Base-by-base conservation (phyloP, 2,113 vertebrate species). In the Myiozetetes cayanensis region DNA sequence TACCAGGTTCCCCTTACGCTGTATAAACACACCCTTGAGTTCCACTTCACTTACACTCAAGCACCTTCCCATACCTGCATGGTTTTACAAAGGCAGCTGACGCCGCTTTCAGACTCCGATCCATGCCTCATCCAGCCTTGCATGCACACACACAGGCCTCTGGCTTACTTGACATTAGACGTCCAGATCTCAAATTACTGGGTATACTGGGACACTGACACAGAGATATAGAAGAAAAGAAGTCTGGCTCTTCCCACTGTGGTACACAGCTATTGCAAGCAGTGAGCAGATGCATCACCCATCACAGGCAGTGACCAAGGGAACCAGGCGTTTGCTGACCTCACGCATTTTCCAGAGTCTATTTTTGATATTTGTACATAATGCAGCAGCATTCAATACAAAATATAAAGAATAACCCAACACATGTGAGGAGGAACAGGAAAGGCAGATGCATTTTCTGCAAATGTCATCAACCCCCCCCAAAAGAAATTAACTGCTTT, bases 61-160 rank as follows among this genome's bases (percentile, higher is more conserved):
- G 39, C 39, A 73, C 49, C 67, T 62, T 72, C 46, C 86, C 0
- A 0, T 11, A 31, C 47, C 52, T 22, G 10, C 4, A 9, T 2
- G 16, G n/a, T 80, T 77, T 66, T 73, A 84, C 68, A 77, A 30
- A 53, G 46, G 58, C 67, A 80, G 61, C 20, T 74, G 72, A 84
- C 3, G 13, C 31, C 37, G 37, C 43, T 81, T 84, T 25, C 80
- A 84, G 41, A 25, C 37, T 62, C 63, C 52, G 33, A 35, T 12
- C 0, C 20, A 41, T 19, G 58, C 12, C 17, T 67, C 41, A 66
- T 13, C 46, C 59, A 81, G 65, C 41, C 43, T 21, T 33, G n/a
- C 11, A 58, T 39, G 21, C 18, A 9, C 14, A 7, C 41, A 49
- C 47, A 37, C 5, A 58, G 2, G 31, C 44, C n/a, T 81, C 35